phyloP scores from a whole-genome alignment of 2,888 invertebrate genomes.

The Caenorhabditis sinica region DNA sequence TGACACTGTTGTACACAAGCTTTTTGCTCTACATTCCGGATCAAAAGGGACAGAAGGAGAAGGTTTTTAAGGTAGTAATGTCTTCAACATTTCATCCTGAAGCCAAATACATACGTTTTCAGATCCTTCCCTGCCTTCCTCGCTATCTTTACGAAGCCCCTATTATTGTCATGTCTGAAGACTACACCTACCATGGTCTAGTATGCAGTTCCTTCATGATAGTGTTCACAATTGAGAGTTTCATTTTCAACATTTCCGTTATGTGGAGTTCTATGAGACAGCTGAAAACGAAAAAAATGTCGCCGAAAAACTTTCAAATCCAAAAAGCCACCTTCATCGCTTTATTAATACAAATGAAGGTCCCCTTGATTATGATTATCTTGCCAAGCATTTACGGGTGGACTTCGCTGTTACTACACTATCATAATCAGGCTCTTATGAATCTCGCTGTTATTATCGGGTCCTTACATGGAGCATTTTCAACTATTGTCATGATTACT shows the following conservation, averaged over 20 bases:
- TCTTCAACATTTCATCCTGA: background rate
- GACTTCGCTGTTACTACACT: background rate
- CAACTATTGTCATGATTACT: conserved; percentile 24
- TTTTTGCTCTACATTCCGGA: background rate
- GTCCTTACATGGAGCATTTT: conserved; percentile 11
- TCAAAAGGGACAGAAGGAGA: background rate
- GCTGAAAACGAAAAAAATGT: background rate
- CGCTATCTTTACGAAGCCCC: background rate
- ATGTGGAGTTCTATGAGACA: background rate
- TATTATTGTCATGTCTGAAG: background rate
- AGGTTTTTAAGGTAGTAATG: background rate
- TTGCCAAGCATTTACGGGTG: background rate
- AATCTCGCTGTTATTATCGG: conserved; percentile 4
- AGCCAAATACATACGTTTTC: no score
- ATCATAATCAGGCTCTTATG: conserved; percentile 24
- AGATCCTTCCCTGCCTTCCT: conserved; percentile 5
- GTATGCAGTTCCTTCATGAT: background rate
- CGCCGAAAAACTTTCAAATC: background rate
- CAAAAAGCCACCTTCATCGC: conserved; percentile 8
- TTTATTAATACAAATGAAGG: background rate
- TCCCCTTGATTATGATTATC: conserved; percentile 9
- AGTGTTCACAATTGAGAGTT: background rate
- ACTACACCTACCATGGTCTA: conserved; percentile 9
- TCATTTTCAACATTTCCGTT: background rate
- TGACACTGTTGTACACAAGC: background rate